Evolutionary conservation across 1,140 invertebrate genomes (phyloP).

Genomic region (Yoshiicerus persimilis): DNA sequence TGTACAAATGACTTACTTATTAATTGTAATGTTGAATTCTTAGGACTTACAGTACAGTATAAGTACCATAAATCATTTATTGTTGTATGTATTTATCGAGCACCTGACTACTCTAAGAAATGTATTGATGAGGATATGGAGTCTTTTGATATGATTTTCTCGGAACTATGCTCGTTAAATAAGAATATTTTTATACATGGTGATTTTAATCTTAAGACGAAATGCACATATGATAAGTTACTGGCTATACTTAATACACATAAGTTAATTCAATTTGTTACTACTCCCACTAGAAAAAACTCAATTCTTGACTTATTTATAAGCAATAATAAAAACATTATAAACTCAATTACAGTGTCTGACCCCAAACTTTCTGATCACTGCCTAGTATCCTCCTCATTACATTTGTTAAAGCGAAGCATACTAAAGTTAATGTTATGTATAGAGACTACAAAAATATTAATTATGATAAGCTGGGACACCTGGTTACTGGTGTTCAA

Average conservation of each 20-base stretch:
- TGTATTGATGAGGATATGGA: neutral
- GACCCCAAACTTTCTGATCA: neutral
- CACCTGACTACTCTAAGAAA: neutral
- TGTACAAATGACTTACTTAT: neutral
- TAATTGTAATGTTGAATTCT: neutral
- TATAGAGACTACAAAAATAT: neutral
- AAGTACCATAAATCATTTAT: neutral
- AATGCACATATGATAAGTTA: neutral
- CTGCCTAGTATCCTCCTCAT: neutral
- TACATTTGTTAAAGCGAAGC: neutral
- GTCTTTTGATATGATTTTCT: neutral
- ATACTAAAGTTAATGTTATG: neutral
- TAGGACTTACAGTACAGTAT: neutral
- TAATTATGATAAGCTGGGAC: neutral
- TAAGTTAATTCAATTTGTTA: neutral
- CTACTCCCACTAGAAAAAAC: neutral
- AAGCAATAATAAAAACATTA: neutral
- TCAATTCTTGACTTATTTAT: neutral
- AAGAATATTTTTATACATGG: neutral
- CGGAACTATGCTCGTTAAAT: neutral
- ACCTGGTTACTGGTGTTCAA: neutral
- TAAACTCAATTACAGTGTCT: neutral
- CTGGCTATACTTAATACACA: neutral
- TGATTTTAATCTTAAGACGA: neutral
- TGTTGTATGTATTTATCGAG: neutral